These are phyloP conservation scores for Chydorus sphaericus DNA, from an alignment of 2,888 invertebrate genomes.

Conservation along the genomic window DNA sequence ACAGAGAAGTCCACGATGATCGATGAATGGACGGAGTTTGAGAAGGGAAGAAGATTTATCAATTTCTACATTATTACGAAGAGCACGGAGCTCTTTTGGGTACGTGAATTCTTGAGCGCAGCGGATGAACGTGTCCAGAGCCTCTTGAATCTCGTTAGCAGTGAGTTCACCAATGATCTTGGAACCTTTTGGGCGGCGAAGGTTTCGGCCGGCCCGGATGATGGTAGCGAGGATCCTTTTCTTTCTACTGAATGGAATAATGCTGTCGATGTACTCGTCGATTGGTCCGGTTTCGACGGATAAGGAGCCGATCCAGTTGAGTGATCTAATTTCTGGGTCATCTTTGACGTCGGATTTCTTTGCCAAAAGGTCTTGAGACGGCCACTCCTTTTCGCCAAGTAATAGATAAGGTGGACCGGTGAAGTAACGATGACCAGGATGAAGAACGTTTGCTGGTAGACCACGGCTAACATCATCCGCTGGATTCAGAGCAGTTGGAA, in stretches of 20 bases:
- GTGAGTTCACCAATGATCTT: neutral
- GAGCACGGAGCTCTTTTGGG: neutral
- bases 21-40: constrained; percentile 3
- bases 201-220: neutral
- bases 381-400: neutral
- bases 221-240: neutral
- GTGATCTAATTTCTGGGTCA: neutral
- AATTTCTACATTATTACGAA: neutral
- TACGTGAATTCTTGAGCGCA: neutral
- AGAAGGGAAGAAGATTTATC: neutral
- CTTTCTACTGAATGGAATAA: neutral
- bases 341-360: neutral
- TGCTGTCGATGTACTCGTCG: neutral
- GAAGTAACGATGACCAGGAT: neutral
- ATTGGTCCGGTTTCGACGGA: neutral
- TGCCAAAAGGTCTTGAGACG: neutral
- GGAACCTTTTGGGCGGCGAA: neutral
- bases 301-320: neutral
- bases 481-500: constrained; percentile 1
- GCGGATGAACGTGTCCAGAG: neutral
- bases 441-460: neutral
- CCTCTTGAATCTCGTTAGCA: neutral
- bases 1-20: neutral
- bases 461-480: constrained; percentile 12
- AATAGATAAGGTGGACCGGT: constrained; percentile 1